Percentiles rank a stretch among this genome's conserved stretches.
These are phyloP conservation scores for Falco columbarius DNA, from an alignment of 2,797 vertebrate species.

Conservation along the genomic window DNA sequence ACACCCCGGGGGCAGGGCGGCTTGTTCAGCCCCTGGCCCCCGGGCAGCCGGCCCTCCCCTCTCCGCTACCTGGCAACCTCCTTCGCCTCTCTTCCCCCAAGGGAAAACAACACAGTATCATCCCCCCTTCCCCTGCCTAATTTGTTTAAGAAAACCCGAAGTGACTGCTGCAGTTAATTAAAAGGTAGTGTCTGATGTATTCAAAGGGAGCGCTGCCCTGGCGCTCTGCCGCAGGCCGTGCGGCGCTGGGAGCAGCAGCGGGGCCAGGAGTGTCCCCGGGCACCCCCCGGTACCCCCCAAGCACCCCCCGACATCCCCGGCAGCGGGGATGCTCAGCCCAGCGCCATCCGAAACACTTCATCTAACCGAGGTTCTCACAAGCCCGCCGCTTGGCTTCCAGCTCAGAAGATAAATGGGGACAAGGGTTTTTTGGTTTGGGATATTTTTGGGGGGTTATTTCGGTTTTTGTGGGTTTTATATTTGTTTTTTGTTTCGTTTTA, in stretches of 20 bases:
- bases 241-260: neutral
- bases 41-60: neutral
- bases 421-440: neutral
- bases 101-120: neutral
- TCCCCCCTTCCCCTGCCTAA: neutral
- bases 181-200: neutral
- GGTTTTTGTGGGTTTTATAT: too few species aligned
- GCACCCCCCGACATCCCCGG: neutral
- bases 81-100: neutral
- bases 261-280: neutral
- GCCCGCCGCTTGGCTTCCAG: neutral
- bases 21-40: neutral
- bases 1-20: neutral
- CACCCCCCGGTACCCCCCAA: too few species aligned
- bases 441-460: too few species aligned
- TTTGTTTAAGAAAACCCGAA: neutral
- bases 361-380: accelerated
- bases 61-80: neutral
- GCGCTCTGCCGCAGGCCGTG: neutral
- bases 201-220: neutral
- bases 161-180: neutral
- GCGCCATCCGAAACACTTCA: neutral
- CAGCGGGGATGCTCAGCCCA: neutral
- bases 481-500: too few species aligned
- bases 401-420: neutral